Conservation (phyloP, 2,888 invertebrate genomes). For the Acanthococcus lagerstroemiae region DNA sequence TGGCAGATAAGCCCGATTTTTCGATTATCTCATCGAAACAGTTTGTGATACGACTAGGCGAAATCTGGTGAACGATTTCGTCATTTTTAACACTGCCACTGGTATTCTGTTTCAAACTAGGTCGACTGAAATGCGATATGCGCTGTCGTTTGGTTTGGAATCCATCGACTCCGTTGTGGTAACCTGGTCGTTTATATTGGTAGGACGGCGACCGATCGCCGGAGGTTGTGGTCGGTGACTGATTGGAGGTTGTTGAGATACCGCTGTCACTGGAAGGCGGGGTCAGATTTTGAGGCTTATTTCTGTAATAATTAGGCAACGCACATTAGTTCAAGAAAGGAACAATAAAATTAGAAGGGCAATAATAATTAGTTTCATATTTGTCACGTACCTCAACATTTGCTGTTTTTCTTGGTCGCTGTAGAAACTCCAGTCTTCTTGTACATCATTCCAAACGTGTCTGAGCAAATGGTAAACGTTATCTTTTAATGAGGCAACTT, state of each 20-base stretch:
- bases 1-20: constrained; percentile 38
- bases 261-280: constrained; percentile 63
- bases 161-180: constrained; percentile 51
- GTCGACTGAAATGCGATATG: constrained; percentile 58
- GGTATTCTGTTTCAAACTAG: no score
- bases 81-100: constrained; percentile 2
- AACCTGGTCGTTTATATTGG: constrained; percentile 50
- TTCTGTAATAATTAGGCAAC: background rate
- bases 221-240: constrained; percentile 59
- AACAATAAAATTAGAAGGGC: no score
- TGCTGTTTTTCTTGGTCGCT: constrained; percentile 78
- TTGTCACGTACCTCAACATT: constrained; percentile 53
- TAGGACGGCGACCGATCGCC: constrained; percentile 46
- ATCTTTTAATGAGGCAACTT: constrained; percentile 61
- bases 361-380: no score
- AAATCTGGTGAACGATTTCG: background rate
- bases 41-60: constrained; percentile 4
- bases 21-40: constrained; percentile 26
- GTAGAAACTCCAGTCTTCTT: constrained; percentile 90
- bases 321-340: no score
- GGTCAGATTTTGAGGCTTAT: background rate
- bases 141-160: constrained; percentile 65
- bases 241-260: constrained; percentile 44
- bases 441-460: constrained; percentile 84
- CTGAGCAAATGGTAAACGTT: constrained; percentile 81